phyloP scores from a whole-genome alignment of 2,888 invertebrate species.

The Melanostoma scalare region DNA sequence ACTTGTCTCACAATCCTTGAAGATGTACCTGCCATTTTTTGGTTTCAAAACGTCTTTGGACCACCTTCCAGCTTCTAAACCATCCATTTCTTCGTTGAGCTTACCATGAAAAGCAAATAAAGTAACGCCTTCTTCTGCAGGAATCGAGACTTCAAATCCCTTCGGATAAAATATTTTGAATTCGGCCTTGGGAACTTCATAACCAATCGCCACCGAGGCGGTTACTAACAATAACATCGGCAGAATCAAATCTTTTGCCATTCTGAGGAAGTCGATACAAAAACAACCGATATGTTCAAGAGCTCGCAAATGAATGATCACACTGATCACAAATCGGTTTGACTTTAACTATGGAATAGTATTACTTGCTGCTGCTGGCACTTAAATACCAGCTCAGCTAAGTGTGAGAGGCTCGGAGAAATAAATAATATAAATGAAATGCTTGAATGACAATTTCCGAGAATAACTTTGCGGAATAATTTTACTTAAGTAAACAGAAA shows the following conservation, averaged over 20 bases:
- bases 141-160: constrained; percentile 84
- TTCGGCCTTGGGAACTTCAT: constrained; percentile 79
- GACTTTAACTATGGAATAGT: no score
- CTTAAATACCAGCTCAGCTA: no score
- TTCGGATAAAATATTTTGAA: constrained; percentile 83
- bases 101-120: constrained; percentile 90
- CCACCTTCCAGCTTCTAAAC: constrained; percentile 87
- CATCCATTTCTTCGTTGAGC: constrained; percentile 88
- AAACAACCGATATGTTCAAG: constrained; percentile 35
- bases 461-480: neutral
- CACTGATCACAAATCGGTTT: neutral
- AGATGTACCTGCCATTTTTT: constrained; percentile 87
- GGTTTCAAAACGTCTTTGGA: constrained; percentile 85
- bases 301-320: constrained; percentile 33
- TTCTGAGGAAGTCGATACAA: constrained; percentile 2
- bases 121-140: constrained; percentile 86
- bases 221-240: constrained; percentile 4
- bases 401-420: neutral
- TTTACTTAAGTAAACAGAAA: no score
- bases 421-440: neutral
- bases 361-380: no score
- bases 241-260: neutral
- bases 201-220: constrained; percentile 6
- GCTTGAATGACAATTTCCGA: constrained; percentile 1
- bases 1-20: constrained; percentile 84